These are phyloP conservation scores for Pangasius sanitwongsei DNA, from an alignment of 2,797 vertebrate genomes.

Conservation along the genomic window DNA sequence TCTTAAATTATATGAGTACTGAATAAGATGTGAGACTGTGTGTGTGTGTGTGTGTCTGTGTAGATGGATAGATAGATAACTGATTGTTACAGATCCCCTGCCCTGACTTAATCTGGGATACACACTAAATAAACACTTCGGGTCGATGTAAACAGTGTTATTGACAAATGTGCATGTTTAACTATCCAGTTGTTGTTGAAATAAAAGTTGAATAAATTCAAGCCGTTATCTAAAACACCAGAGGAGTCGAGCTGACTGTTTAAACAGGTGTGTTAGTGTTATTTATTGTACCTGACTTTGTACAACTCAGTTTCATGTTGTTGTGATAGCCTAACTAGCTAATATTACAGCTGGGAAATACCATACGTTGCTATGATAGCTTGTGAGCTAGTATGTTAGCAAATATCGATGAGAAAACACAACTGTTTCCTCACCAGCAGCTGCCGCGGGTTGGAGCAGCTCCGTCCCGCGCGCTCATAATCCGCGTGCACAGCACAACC, in stretches of 20 bases:
- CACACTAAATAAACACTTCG: not conserved
- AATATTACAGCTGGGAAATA: conserved; percentile 1
- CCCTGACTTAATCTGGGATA: too few species aligned
- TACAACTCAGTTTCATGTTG: not conserved
- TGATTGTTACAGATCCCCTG: not conserved
- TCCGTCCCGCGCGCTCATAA: conserved; percentile 69
- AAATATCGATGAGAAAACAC: not conserved
- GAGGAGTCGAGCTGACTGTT: not conserved
- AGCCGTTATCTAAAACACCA: not conserved
- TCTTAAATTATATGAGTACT: not conserved
- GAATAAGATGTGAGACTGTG: not conserved
- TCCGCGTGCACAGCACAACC: conserved; percentile 52
- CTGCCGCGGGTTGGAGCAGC: conserved; percentile 69
- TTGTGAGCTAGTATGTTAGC: conserved; percentile 50
- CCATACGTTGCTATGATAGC: conserved; percentile 14
- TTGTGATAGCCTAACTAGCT: conserved; percentile 31
- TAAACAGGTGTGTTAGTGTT: not conserved
- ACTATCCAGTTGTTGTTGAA: not conserved
- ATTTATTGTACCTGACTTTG: not conserved
- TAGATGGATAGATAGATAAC: not conserved
- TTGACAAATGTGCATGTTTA: not conserved
- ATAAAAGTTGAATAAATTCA: not conserved
- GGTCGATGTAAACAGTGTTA: not conserved
- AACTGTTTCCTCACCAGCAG: conserved; percentile 72
- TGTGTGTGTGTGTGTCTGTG: too few species aligned